phyloP scores from a whole-genome alignment of 1,140 invertebrate species.

The Agrypnia vestita region DNA sequence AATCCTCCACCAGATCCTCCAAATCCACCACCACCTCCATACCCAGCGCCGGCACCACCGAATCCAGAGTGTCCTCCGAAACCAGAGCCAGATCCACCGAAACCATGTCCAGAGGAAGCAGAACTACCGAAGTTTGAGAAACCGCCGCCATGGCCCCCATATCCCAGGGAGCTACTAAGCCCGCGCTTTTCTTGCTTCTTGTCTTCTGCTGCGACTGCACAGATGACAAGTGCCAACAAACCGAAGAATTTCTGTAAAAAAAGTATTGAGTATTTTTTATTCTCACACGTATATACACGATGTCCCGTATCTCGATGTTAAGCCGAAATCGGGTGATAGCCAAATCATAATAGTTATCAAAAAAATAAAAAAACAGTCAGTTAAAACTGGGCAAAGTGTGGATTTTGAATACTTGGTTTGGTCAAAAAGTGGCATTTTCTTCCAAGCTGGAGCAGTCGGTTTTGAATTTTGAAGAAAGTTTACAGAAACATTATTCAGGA shows the following conservation, averaged over 20 bases:
- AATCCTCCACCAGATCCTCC: slow-evolving; percentile 40
- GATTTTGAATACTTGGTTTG: too few relatives aligned
- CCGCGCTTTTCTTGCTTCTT: slow-evolving; percentile 60
- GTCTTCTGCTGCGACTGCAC: slow-evolving; percentile 42
- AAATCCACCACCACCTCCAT: slow-evolving; percentile 27
- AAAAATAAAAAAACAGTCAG: too few relatives aligned
- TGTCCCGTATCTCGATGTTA: too few relatives aligned
- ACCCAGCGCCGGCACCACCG: slow-evolving; percentile 1
- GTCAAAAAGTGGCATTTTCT: too few relatives aligned
- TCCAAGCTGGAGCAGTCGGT: too few relatives aligned
- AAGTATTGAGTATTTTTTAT: neutral
- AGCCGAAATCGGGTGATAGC: too few relatives aligned
- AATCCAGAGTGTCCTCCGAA: slow-evolving; percentile 8
- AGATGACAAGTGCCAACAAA: slow-evolving; percentile 44
- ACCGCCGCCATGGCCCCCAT: slow-evolving; percentile 43
- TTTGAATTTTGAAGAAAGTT: too few relatives aligned
- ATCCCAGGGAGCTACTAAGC: slow-evolving; percentile 52
- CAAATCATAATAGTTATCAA: too few relatives aligned
- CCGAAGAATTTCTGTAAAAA: slow-evolving; percentile 53
- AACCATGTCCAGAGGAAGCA: slow-evolving; percentile 19
- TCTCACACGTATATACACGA: too few relatives aligned
- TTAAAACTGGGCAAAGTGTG: too few relatives aligned
- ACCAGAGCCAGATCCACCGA: neutral
- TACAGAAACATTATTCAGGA: too few relatives aligned
- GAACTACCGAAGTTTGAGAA: slow-evolving; percentile 22